Percentiles rank a stretch among this genome's conserved stretches.
Evolutionary conservation across 2,797 vertebrate species (phyloP).

Genomic region (Trachops cirrhosus): DNA sequence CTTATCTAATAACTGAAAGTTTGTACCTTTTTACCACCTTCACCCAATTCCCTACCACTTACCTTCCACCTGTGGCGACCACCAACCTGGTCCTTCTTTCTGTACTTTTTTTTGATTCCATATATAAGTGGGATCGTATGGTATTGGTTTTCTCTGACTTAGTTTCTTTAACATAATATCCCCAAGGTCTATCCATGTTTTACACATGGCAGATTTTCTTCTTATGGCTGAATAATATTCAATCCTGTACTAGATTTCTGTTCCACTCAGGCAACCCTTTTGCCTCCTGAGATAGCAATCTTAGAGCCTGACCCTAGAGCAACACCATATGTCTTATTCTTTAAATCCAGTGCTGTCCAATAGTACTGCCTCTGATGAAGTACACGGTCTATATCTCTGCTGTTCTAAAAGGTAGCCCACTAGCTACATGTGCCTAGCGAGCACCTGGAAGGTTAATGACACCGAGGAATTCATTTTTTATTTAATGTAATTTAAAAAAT

Average conservation of each 20-base stretch:
- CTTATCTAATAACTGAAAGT: neutral
- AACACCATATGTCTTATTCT: neutral
- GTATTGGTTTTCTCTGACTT: neutral
- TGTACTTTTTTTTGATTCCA: neutral
- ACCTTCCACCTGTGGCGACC: neutral
- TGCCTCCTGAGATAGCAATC: neutral
- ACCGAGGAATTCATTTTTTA: neutral
- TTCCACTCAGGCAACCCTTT: neutral
- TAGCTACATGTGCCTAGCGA: neutral
- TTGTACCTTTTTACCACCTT: neutral
- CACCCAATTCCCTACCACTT: neutral
- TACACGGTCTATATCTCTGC: neutral
- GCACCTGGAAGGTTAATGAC: neutral
- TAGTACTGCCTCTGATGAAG: neutral
- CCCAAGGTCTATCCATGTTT: neutral
- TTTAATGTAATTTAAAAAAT: neutral
- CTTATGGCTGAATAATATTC: neutral
- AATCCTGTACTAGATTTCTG: neutral
- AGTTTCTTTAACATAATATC: no score
- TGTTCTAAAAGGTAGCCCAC: neutral
- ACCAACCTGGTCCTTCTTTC: neutral
- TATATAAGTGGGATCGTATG: neutral
- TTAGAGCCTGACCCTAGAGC: neutral
- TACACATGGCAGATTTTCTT: neutral
- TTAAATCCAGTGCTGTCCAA: neutral